A percentile compares a stretch with the other conserved stretches of the same genome.
Conservation (phyloP, 2,113 vertebrate genomes). For the Loxodonta africana region DNA sequence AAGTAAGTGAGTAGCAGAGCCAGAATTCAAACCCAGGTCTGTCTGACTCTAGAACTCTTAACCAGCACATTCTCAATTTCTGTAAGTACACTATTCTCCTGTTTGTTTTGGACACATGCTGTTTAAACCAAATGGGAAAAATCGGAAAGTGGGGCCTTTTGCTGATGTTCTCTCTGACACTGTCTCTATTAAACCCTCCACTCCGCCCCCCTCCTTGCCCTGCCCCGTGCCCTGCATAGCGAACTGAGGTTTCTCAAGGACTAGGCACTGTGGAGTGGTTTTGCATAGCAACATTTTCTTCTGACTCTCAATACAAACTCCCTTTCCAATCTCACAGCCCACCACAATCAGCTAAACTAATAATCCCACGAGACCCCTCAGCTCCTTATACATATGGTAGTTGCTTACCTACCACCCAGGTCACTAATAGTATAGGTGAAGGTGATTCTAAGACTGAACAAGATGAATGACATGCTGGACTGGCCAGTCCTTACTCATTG, state of each 20-base stretch:
- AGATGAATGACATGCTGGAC: not conserved
- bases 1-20: not conserved
- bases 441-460: not conserved
- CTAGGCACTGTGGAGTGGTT: not conserved
- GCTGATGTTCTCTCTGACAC: not conserved
- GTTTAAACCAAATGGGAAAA: not conserved
- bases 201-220: too few species aligned
- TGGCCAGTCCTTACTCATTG: not conserved
- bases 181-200: not conserved
- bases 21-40: not conserved
- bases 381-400: not conserved
- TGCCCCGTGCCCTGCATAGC: not conserved
- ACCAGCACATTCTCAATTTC: not conserved
- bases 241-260: not conserved
- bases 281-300: not conserved
- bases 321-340: not conserved
- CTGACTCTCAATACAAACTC: not conserved
- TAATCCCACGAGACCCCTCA: not conserved
- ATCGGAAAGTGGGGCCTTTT: not conserved
- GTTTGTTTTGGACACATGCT: not conserved
- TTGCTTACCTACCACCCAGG: not conserved
- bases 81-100: not conserved
- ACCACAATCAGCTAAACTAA: not conserved
- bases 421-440: not conserved
- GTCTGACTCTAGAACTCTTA: not conserved